A percentile compares a stretch with the other conserved stretches of the same genome.
phyloP scores from a whole-genome alignment of 2,888 invertebrate genomes.

The Tetragonisca angustula region DNA sequence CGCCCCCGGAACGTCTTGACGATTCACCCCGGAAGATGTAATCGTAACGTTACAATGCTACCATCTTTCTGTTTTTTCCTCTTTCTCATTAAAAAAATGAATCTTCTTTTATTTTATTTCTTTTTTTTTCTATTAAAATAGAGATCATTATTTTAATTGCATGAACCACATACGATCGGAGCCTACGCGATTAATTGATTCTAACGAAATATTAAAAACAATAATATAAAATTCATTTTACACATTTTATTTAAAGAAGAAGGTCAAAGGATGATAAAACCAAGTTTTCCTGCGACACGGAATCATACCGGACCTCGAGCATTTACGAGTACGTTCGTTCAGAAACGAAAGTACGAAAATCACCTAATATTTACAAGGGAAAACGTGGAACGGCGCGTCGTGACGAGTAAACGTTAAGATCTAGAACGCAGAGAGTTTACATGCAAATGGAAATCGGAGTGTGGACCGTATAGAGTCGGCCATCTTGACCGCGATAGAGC shows the following conservation, averaged over 20 bases:
- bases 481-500: constrained; percentile 79
- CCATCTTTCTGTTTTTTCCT: neutral
- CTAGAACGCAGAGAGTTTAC: constrained; percentile 67
- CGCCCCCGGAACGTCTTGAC: constrained; percentile 75
- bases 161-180: too few relatives aligned
- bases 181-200: too few relatives aligned
- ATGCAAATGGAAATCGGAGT: constrained; percentile 74
- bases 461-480: constrained; percentile 64
- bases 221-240: too few relatives aligned
- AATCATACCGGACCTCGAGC: neutral
- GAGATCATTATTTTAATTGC: too few relatives aligned
- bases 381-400: neutral
- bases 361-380: neutral
- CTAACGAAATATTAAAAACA: too few relatives aligned
- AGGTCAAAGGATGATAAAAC: too few relatives aligned
- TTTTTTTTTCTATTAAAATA: neutral
- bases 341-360: neutral
- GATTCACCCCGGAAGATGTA: constrained; percentile 51
- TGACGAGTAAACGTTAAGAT: constrained; percentile 7
- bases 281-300: too few relatives aligned
- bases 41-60: constrained; percentile 39
- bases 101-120: neutral
- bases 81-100: neutral
- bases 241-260: too few relatives aligned
- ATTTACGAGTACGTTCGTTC: neutral